phyloP scores from a whole-genome alignment of 2,113 vertebrate genomes.

The Mus pahari region DNA sequence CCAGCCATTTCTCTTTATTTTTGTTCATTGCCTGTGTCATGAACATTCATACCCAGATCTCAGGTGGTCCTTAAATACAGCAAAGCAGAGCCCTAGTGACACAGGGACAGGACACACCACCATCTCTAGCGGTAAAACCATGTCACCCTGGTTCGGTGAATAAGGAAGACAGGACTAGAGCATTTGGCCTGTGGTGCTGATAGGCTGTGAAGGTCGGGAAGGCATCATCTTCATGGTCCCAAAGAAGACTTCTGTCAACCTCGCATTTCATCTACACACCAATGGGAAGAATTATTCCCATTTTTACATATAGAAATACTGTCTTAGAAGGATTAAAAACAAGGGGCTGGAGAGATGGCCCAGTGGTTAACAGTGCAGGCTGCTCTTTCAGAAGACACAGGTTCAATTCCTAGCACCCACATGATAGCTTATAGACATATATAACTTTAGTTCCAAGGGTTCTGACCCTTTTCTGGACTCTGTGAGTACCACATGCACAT shows the following conservation, averaged over 20 bases:
- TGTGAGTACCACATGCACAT: neutral
- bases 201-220: neutral
- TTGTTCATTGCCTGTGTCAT: neutral
- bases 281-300: neutral
- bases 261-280: neutral
- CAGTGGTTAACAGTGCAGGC: neutral
- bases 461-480: neutral
- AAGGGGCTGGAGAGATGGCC: neutral
- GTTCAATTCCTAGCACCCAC: neutral
- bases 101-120: neutral
- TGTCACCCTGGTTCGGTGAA: neutral
- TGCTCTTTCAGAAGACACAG: neutral
- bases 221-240: neutral
- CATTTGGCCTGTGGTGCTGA: neutral
- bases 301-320: conserved; percentile 8
- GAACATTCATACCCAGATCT: neutral
- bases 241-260: neutral
- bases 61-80: neutral
- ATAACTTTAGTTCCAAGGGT: neutral
- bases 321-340: neutral
- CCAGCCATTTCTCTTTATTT: neutral
- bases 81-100: neutral
- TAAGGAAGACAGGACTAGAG: neutral
- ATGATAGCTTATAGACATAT: neutral
- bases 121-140: neutral